A percentile compares a stretch with the other conserved stretches of the same genome.
Conservation (phyloP, 2,888 invertebrate species). For the Nomada goodeniana region DNA sequence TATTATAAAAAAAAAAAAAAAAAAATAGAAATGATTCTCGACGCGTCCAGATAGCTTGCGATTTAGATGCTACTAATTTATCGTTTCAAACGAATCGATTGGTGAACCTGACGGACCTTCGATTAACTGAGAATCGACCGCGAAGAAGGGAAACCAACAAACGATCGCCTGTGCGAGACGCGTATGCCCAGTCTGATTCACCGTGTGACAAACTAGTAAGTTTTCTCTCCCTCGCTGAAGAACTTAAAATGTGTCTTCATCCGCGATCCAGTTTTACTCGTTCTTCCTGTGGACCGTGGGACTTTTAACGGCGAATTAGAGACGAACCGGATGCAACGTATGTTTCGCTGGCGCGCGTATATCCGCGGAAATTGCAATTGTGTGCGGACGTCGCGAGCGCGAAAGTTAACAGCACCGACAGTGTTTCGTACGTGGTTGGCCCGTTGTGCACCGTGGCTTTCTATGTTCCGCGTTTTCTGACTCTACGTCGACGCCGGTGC, state of each 20-base stretch:
- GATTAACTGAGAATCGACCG: too few species aligned
- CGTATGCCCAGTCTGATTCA: neutral
- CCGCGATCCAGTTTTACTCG: slow-evolving; percentile 60
- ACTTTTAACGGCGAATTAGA: slow-evolving; percentile 62
- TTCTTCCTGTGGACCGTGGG: slow-evolving; percentile 62
- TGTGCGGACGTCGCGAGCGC: slow-evolving; percentile 9
- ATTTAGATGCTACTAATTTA: too few species aligned
- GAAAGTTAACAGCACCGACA: slow-evolving; percentile 34
- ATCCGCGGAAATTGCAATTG: slow-evolving; percentile 49
- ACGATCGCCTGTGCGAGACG: neutral
- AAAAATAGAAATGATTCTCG: too few species aligned
- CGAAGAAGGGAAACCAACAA: too few species aligned
- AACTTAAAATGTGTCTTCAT: slow-evolving; percentile 51
- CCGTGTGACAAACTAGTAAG: slow-evolving; percentile 32
- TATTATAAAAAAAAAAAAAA: too few species aligned
- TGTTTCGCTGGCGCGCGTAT: slow-evolving; percentile 30
- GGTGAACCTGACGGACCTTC: too few species aligned
- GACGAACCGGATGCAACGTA: slow-evolving; percentile 63
- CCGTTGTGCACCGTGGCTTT: too few species aligned
- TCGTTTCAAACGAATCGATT: too few species aligned
- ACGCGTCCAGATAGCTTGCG: too few species aligned
- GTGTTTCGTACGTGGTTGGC: slow-evolving; percentile 10
- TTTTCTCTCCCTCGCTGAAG: slow-evolving; percentile 52
- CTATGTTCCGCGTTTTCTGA: slow-evolving; percentile 10
- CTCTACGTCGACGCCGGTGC: neutral